Conservation (phyloP, 1,140 invertebrate genomes). For the Meloidogyne chitwoodi region DNA sequence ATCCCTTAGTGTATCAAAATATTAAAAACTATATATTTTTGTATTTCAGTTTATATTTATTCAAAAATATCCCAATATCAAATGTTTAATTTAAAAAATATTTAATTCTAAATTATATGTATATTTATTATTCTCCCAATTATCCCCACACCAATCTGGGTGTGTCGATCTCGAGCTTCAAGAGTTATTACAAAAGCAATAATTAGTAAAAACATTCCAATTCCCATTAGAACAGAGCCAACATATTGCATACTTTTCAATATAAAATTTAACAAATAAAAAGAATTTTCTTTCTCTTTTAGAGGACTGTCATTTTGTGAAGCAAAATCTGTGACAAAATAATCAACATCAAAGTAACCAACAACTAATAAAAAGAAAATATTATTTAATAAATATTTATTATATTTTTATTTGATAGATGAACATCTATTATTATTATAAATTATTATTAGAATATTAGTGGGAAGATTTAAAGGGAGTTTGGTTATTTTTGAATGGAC, state of each 20-base stretch:
- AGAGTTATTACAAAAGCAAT: slow-evolving; percentile 59
- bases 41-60: no score
- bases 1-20: no score
- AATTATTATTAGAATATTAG: no score
- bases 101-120: neutral
- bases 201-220: slow-evolving; percentile 52
- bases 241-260: slow-evolving; percentile 57
- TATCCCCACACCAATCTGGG: slow-evolving; percentile 43
- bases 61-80: no score
- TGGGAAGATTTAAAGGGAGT: no score
- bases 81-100: no score
- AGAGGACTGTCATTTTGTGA: neutral
- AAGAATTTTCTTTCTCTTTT: neutral
- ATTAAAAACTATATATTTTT: no score
- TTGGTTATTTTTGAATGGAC: no score
- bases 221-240: slow-evolving; percentile 57
- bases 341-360: neutral
- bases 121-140: neutral
- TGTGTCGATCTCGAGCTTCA: slow-evolving; percentile 53
- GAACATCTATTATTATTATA: no score
- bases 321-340: neutral
- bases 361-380: slow-evolving; percentile 18
- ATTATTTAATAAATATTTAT: slow-evolving; percentile 59
- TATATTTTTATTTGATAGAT: slow-evolving; percentile 18
- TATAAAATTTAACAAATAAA: slow-evolving; percentile 22